A percentile compares a stretch with the other conserved stretches of the same genome.
Conservation (phyloP, 2,888 invertebrate species). For the Dasypolia templi region DNA sequence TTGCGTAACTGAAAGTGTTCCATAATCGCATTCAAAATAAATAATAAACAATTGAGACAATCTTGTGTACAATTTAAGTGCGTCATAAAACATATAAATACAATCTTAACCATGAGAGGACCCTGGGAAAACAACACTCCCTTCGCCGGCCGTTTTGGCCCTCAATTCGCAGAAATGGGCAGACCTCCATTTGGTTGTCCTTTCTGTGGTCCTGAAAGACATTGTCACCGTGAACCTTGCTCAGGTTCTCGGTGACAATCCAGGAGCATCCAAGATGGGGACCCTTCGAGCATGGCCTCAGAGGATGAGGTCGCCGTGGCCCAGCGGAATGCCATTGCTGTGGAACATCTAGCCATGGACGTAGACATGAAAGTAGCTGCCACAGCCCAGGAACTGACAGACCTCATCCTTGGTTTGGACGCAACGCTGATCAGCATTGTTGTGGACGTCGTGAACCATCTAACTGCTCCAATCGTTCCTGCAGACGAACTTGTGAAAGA, state of each 20-base stretch:
- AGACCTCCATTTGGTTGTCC: constrained; percentile 21
- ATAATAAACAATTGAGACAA: neutral
- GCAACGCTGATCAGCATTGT: constrained; percentile 1
- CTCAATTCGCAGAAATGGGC: constrained; percentile 38
- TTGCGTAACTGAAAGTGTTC: no score
- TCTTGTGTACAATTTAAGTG: neutral
- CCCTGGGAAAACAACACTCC: constrained; percentile 8
- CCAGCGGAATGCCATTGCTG: constrained; percentile 5
- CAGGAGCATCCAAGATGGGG: constrained; percentile 14
- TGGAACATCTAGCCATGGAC: neutral
- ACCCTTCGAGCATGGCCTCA: neutral
- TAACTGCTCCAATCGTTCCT: neutral
- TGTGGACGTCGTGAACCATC: neutral
- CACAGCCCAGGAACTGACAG: constrained; percentile 4
- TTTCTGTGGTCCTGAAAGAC: constrained; percentile 11
- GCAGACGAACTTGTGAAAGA: neutral
- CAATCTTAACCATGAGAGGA: constrained; percentile 13
- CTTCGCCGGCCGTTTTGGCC: constrained; percentile 12
- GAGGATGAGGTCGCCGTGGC: neutral
- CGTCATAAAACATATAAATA: neutral
- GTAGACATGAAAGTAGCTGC: constrained; percentile 13
- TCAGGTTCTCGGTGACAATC: no score
- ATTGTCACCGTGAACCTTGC: constrained; percentile 9
- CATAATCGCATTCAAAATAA: neutral
- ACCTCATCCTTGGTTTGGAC: constrained; percentile 23